Conservation (phyloP, 2,888 invertebrate species). For the Tenthredo distinguenda region DNA sequence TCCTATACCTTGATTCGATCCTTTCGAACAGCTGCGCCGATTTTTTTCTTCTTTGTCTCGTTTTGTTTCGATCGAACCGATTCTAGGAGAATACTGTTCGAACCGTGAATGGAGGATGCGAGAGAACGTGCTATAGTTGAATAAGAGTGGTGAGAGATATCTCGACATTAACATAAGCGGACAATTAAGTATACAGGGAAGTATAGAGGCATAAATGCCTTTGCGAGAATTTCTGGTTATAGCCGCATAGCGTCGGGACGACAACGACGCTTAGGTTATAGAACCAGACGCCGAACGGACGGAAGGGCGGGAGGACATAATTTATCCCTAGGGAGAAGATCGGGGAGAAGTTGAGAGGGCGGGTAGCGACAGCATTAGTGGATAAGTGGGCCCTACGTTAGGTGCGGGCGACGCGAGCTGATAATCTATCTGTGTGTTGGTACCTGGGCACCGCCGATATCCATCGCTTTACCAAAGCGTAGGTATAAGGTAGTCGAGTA, state of each 20-base stretch:
- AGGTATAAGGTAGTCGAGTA: background rate
- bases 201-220: conserved; percentile 11
- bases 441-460: conserved; percentile 43
- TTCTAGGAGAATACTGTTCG: background rate
- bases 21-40: background rate
- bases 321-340: conserved; percentile 42
- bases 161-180: conserved; percentile 43
- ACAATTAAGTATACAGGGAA: conserved; percentile 22
- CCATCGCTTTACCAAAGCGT: conserved; percentile 18
- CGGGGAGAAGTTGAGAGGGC: conserved; percentile 59
- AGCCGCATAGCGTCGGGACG: background rate
- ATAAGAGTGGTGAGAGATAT: background rate
- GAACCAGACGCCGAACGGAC: conserved; percentile 20
- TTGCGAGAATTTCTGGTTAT: background rate
- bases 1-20: background rate
- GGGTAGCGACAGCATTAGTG: conserved; percentile 76
- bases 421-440: conserved; percentile 48
- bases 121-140: background rate
- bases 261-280: conserved; percentile 5
- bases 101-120: background rate
- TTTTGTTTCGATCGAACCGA: background rate
- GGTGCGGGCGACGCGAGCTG: conserved; percentile 31
- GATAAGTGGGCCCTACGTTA: conserved; percentile 76
- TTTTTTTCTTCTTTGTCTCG: background rate
- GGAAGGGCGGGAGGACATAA: conserved; percentile 45